These are phyloP conservation scores for Drosophila pseudoobscura DNA, from an alignment of 1,140 invertebrate species.

Conservation along the genomic window DNA sequence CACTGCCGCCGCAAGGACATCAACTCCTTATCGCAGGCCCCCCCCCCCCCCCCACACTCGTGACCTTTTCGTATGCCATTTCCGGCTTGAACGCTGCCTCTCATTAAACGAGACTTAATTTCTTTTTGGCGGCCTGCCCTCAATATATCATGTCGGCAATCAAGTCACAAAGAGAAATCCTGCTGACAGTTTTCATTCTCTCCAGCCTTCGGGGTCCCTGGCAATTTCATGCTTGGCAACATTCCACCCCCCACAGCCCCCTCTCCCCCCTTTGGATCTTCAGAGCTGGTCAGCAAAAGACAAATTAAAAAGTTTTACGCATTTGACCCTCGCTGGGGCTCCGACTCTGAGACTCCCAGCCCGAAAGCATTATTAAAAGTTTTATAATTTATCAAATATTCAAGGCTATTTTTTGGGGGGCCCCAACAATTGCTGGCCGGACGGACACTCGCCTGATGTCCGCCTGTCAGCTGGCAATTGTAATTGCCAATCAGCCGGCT, in stretches of 20 bases:
- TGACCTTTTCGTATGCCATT: not conserved
- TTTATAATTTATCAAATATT: slow-evolving; percentile 78
- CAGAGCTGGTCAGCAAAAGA: slow-evolving; percentile 52
- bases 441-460: slow-evolving; percentile 48
- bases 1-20: slow-evolving; percentile 42
- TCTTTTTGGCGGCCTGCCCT: slow-evolving; percentile 38
- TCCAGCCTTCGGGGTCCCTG: slow-evolving; percentile 35
- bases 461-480: slow-evolving; percentile 31
- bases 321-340: slow-evolving; percentile 29
- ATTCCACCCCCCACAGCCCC: slow-evolving; percentile 41
- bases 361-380: slow-evolving; percentile 72
- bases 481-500: slow-evolving; percentile 37
- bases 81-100: slow-evolving; percentile 26
- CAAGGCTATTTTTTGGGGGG: slow-evolving; percentile 13
- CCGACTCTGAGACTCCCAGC: too few species aligned
- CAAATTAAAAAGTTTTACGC: slow-evolving; percentile 73
- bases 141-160: slow-evolving; percentile 70
- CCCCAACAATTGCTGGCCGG: slow-evolving; percentile 51
- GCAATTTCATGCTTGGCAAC: slow-evolving; percentile 75
- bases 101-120: slow-evolving; percentile 76
- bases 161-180: slow-evolving; percentile 64
- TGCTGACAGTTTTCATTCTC: slow-evolving; percentile 71
- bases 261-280: slow-evolving; percentile 11
- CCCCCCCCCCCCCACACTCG: not conserved
- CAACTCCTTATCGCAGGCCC: slow-evolving; percentile 14